Base-by-base conservation (phyloP, 2,113 vertebrate genomes). In the Catharus bicknelli region DNA sequence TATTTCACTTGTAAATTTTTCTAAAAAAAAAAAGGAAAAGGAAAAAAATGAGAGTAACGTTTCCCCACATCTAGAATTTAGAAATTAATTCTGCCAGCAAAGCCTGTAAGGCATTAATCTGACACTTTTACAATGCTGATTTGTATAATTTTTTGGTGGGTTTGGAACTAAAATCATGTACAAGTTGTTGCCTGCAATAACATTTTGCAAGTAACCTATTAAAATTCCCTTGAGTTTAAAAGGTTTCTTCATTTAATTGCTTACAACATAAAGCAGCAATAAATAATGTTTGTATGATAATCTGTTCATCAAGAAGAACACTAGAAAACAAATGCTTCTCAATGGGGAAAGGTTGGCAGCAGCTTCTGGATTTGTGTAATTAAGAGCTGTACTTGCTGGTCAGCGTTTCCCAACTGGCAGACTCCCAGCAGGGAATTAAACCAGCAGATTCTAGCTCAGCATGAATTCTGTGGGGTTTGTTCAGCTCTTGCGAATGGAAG, bases 1-100 rank as follows among this genome's bases (percentile, higher is more conserved):
- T 99, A 99, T 99, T 99, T 99, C 99, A 99, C 99, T 99, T 99
- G 98, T 99, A 99, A 99, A 99, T 99, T 98, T 98, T 99, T 99
- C 99, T 98, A 98, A 98, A 95, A 96, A 98, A 90, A 98, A 98
- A 95, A 96, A 97, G 76, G 87, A 96, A 93, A 96, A 94, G 75
- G 75, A 95, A 96, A 96, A 82, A 81, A 89, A 90, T 90, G 81
- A 95, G 91, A 96, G 93, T 96, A 95, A 94, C 23, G 91, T 98
- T 99, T 98, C 98, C 98, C 97, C 97, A 97, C 98, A 98, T 98
- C 98, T 99, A 98, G 98, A 98, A 98, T 98, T 98, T 99, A 98
- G 98, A 99, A 98, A 98, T 98, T 97, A 97, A 98, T 98, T 99
- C 98, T 99, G 98, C 98, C 98, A 99, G 98, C 98, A 98, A 98